Percentiles rank a stretch among this genome's conserved stretches.
Evolutionary conservation across 2,888 invertebrate genomes (phyloP).

Genomic region (Xylota segnis): DNA sequence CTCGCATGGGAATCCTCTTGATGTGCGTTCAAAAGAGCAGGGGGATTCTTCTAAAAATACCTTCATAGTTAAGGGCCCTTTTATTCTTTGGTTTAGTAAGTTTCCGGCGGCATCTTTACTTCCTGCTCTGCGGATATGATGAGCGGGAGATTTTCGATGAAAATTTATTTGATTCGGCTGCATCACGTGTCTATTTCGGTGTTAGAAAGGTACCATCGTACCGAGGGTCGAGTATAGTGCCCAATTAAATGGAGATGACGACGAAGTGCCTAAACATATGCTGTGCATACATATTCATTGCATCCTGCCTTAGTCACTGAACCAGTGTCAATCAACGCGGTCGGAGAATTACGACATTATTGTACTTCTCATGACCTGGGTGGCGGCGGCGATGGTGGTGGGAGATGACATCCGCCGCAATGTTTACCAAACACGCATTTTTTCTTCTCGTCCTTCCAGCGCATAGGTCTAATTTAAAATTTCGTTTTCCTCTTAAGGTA

Average conservation of each 20-base stretch:
- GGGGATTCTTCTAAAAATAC: slow-evolving; percentile 64
- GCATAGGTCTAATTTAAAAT: slow-evolving; percentile 62
- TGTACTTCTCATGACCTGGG: slow-evolving; percentile 61
- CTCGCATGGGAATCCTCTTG: slow-evolving; percentile 55
- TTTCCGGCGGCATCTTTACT: slow-evolving; percentile 74
- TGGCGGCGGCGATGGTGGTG: slow-evolving; percentile 35
- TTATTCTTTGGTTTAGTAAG: slow-evolving; percentile 70
- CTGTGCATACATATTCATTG: slow-evolving; percentile 55
- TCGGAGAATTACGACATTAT: slow-evolving; percentile 63
- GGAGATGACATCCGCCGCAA: slow-evolving; percentile 68
- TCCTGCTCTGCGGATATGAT: slow-evolving; percentile 64
- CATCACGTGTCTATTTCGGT: slow-evolving; percentile 69
- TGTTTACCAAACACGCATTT: slow-evolving; percentile 55
- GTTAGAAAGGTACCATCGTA: slow-evolving; percentile 44
- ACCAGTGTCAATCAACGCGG: slow-evolving; percentile 68
- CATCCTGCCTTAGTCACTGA: slow-evolving; percentile 63
- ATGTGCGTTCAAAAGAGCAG: slow-evolving; percentile 35
- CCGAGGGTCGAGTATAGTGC: slow-evolving; percentile 38
- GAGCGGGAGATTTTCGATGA: slow-evolving; percentile 53
- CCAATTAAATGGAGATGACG: slow-evolving; percentile 61
- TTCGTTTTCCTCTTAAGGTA: slow-evolving; percentile 50
- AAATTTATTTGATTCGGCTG: slow-evolving; percentile 69
- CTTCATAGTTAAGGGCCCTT: slow-evolving; percentile 58
- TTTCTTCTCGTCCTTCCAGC: slow-evolving; percentile 1
- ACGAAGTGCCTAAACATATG: slow-evolving; percentile 58